phyloP scores from a whole-genome alignment of 1,140 invertebrate genomes.

The Globodera rostochiensis region DNA sequence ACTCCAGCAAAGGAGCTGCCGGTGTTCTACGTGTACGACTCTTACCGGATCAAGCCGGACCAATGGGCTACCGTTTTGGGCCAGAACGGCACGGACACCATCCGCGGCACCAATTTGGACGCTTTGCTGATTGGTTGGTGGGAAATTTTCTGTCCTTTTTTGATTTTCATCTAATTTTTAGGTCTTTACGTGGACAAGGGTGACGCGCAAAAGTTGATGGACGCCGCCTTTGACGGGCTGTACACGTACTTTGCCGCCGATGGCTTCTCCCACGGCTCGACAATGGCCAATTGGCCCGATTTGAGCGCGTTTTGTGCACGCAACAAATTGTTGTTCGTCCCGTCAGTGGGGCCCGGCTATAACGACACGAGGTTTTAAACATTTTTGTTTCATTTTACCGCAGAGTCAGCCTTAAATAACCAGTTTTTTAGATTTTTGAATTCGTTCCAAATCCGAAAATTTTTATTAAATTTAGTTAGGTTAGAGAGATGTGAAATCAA shows the following conservation, averaged over 20 bases:
- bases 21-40: slow-evolving; percentile 70
- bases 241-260: slow-evolving; percentile 71
- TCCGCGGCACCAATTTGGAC: slow-evolving; percentile 67
- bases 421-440: neutral
- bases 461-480: no score
- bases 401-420: no score
- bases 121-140: slow-evolving; percentile 66
- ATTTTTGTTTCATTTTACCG: no score
- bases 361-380: slow-evolving; percentile 63
- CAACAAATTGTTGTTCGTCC: slow-evolving; percentile 67
- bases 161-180: slow-evolving; percentile 10
- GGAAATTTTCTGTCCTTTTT: neutral
- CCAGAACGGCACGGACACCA: slow-evolving; percentile 51
- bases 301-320: slow-evolving; percentile 64
- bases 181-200: slow-evolving; percentile 67
- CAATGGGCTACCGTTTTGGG: slow-evolving; percentile 67
- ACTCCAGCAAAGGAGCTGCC: slow-evolving; percentile 60
- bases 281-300: slow-evolving; percentile 67
- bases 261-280: slow-evolving; percentile 68
- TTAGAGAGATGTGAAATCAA: no score
- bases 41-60: slow-evolving; percentile 60
- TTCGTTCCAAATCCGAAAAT: no score
- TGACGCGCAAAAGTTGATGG: slow-evolving; percentile 62
- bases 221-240: slow-evolving; percentile 68
- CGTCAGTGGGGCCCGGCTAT: slow-evolving; percentile 68